Evolutionary conservation across 1,140 invertebrate genomes (phyloP).

Genomic region (Temnothorax curvispinosus): DNA sequence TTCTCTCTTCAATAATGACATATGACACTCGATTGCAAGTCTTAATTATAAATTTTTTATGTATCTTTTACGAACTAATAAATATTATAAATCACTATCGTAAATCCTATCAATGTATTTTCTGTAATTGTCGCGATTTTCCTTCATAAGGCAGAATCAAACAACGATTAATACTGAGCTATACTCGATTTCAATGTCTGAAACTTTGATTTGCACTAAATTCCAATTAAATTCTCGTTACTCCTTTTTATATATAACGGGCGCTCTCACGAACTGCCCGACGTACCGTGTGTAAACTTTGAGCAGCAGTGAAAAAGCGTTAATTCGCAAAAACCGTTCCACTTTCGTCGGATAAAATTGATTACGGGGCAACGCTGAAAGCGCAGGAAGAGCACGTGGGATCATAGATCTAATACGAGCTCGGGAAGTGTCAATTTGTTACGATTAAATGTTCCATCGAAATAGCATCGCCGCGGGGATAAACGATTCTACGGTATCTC

Average conservation of each 20-base stretch:
- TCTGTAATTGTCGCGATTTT: background rate
- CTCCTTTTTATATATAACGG: slow-evolving; percentile 14
- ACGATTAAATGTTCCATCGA: slow-evolving; percentile 50
- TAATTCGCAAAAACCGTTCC: slow-evolving; percentile 40
- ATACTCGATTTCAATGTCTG: slow-evolving; percentile 6
- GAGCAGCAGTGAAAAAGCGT: slow-evolving; percentile 15
- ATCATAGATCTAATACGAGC: slow-evolving; percentile 28
- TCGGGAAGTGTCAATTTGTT: slow-evolving; percentile 44
- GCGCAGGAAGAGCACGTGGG: too few species aligned
- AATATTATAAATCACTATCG: background rate
- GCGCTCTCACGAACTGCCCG: background rate
- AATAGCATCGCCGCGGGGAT: slow-evolving; percentile 15
- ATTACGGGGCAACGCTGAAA: background rate
- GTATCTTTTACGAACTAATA: too few species aligned
- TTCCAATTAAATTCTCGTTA: slow-evolving; percentile 37
- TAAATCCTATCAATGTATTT: background rate
- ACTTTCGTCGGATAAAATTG: slow-evolving; percentile 37
- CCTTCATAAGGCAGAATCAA: background rate
- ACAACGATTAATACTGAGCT: background rate
- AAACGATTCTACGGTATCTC: slow-evolving; percentile 22
- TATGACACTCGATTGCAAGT: background rate
- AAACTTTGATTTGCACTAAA: slow-evolving; percentile 13
- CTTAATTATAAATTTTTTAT: background rate
- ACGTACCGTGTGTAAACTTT: slow-evolving; percentile 22
- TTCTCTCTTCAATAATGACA: background rate